A percentile compares a stretch with the other conserved stretches of the same genome.
phyloP scores from a whole-genome alignment of 2,113 vertebrate genomes.

The Ophthalmolycus amberensis region DNA sequence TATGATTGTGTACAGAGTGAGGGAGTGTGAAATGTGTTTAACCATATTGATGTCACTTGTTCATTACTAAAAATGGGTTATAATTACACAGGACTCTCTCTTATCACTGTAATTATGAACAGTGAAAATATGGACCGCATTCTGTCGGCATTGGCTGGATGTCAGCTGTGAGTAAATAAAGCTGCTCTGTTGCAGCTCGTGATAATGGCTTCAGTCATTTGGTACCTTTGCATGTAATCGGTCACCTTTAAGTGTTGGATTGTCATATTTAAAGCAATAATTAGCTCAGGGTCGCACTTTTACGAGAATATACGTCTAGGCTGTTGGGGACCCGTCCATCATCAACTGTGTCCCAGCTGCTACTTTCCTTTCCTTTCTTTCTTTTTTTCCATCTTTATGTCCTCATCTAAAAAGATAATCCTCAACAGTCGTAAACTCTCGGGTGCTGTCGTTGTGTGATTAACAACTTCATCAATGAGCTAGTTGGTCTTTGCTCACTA shows the following conservation, averaged over 20 bases:
- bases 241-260: neutral
- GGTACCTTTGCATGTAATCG: neutral
- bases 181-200: neutral
- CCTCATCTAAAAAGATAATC: neutral
- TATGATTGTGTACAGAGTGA: neutral
- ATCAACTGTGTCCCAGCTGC: neutral
- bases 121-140: constrained; percentile 22
- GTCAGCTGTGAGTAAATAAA: neutral
- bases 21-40: neutral
- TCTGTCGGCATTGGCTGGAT: neutral
- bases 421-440: neutral
- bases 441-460: neutral
- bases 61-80: neutral
- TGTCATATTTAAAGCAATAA: neutral
- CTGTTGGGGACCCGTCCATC: neutral
- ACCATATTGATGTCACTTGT: neutral
- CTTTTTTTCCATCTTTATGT: neutral
- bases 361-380: neutral
- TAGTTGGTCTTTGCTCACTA: neutral
- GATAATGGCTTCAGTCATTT: neutral
- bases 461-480: neutral
- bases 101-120: constrained; percentile 19
- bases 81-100: constrained; percentile 5
- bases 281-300: neutral
- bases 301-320: neutral